Base-by-base conservation (phyloP, 1,140 invertebrate species). In the Oncopodura yosiiana region DNA sequence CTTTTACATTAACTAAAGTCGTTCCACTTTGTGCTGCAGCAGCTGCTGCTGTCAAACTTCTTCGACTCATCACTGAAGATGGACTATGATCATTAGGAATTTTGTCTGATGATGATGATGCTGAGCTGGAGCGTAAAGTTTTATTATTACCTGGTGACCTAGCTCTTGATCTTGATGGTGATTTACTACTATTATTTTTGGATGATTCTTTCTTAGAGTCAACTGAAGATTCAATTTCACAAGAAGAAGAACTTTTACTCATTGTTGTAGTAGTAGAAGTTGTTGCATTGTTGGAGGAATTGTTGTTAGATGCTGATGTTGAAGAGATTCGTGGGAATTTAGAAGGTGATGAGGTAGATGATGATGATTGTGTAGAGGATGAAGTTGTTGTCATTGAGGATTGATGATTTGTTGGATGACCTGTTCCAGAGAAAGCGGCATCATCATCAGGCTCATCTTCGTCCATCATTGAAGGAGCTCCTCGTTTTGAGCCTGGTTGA, bases 381-480 rank as follows among this genome's bases (percentile, higher is more conserved):
- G 53, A 56, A n/a, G 58, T 18, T 34, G 36, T 60, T 3, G 48
- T 44, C 23, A 21, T 26, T 21, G 19, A 3, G 6, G 42, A 9
- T 8, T 45, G 4, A 38, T 26, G 48, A 46, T 46, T 27, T 41
- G 43, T 23, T 29, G 55, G 36, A 16, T 53, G 36, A 29, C 58
- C 48, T 30, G 39, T 23, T 8, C 45, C 62, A n/a, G n/a, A n/a
- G n/a, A n/a, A n/a, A 45, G 30, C 57, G 50, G 34, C 53, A 46
- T 59, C 54, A 44, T 58, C 56, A 45, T 61, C 60, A 14, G 41
- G 37, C 26, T 55, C 62, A 41, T 59, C 56, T 53, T 65, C 55
- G 49, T 61, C 61, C 64, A 60, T 58, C 32, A 62, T 51, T 11
- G 62, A 53, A 16, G 58, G 56, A 12, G 53, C 58, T 12, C 55